Evolutionary conservation across 2,888 invertebrate species (phyloP), one percentile per base, ranked within the genome.

Genomic region (Cephus rjabovi): DNA sequence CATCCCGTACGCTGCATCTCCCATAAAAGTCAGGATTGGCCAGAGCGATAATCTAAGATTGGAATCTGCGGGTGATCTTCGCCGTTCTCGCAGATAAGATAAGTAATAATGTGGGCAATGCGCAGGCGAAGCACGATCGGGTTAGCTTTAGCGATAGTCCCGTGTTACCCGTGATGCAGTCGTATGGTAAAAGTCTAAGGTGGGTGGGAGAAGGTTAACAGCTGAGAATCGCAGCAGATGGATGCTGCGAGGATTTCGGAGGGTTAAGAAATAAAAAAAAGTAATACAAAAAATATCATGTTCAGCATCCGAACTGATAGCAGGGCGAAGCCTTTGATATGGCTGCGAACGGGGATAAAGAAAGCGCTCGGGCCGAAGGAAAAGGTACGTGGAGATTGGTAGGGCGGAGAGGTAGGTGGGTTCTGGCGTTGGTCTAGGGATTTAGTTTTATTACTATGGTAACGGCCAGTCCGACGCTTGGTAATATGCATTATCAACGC

Each of bases 401-500:
- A 1, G n/a, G 4, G 30, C 0, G 70, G 4, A 6, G 77, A 80
- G 74, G 37, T 69, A 1, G 56, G 56, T 56, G 0, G 9, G 56
- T 56, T 23, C 56, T 23, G 56, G 56, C 23, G 56, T 15, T 30
- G 76, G 75, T 56, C 34, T 70, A 78, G 78, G 81, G 79, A 84
- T 83, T 85, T 83, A 81, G 82, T 81, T 83, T 81, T 83, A 85
- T 81, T 79, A 79, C 79, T 78, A 79, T 77, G 76, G 82, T 83
- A 81, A 81, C 81, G 81, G 81, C 76, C 79, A 80, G 81, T 76
- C 80, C 81, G 80, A 77, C 81, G 80, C 79, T 73, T 79, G 78
- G 81, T 82, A 82, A 83, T 84, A 81, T 82, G 81, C 82, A 83
- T 85, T 86, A 86, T 86, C 84, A 86, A 82, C 81, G 81, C 81